A percentile compares a stretch with the other conserved stretches of the same genome.
These are phyloP conservation scores for Drosophila borborema DNA, from an alignment of 2,888 invertebrate genomes.

Conservation along the genomic window DNA sequence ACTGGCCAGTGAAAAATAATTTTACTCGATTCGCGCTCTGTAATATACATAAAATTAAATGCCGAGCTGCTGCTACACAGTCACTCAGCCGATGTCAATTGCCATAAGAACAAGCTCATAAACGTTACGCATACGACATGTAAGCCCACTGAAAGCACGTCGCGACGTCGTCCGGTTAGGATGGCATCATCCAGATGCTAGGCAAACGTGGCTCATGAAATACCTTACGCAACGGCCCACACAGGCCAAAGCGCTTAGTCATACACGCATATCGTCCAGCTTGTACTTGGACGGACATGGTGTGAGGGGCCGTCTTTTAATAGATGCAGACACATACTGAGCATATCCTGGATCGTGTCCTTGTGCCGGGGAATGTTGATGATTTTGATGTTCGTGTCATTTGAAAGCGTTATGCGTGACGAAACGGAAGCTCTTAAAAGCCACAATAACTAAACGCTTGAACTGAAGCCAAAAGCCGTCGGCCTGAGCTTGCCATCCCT, in stretches of 20 bases:
- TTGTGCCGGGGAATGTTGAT: slow-evolving; percentile 68
- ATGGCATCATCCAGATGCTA: slow-evolving; percentile 17
- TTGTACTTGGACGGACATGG: slow-evolving; percentile 44
- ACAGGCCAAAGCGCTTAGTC: slow-evolving; percentile 21
- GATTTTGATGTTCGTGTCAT: slow-evolving; percentile 76
- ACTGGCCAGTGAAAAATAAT: slow-evolving; percentile 22
- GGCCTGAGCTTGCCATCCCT: slow-evolving; percentile 10
- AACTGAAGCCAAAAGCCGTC: slow-evolving; percentile 67
- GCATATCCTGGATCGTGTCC: slow-evolving; percentile 23
- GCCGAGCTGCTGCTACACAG: neutral
- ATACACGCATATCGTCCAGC: slow-evolving; percentile 21
- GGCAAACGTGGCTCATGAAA: slow-evolving; percentile 41
- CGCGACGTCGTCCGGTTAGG: slow-evolving; percentile 27
- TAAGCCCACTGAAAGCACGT: slow-evolving; percentile 23
- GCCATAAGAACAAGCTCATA: slow-evolving; percentile 57
- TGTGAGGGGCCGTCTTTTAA: slow-evolving; percentile 28
- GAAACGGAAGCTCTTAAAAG: slow-evolving; percentile 75
- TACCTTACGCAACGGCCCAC: slow-evolving; percentile 54
- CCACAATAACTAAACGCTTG: slow-evolving; percentile 70
- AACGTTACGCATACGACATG: slow-evolving; percentile 64
- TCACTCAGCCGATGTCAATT: slow-evolving; percentile 43
- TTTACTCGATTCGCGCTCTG: slow-evolving; percentile 38
- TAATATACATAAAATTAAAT: slow-evolving; percentile 39
- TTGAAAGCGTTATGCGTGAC: slow-evolving; percentile 77
- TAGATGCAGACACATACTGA: slow-evolving; percentile 40